Conservation (phyloP, 1,140 invertebrate genomes). For the Dreissena rostriformis region DNA sequence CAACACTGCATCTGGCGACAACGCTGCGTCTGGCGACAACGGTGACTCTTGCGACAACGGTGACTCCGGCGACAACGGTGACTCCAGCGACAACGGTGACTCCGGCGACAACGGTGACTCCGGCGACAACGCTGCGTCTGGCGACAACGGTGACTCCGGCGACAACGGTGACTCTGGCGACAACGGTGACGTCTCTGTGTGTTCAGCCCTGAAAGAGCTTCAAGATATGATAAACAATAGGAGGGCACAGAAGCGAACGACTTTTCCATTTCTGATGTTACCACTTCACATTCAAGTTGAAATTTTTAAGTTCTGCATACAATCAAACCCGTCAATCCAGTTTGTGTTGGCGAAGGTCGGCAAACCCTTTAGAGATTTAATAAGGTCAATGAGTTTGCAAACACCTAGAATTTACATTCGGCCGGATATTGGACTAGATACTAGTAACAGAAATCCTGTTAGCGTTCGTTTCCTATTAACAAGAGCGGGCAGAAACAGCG, state of each 20-base stretch:
- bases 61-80: slow-evolving; percentile 3
- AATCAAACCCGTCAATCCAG: slow-evolving; percentile 5
- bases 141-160: slow-evolving; percentile 2
- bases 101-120: slow-evolving; percentile 3
- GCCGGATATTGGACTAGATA: slow-evolving; percentile 5
- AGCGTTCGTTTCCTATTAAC: slow-evolving; percentile 28
- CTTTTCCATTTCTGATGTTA: slow-evolving; percentile 29
- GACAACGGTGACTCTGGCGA: slow-evolving; percentile 3
- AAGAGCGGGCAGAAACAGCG: slow-evolving; percentile 26
- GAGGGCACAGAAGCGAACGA: slow-evolving; percentile 21
- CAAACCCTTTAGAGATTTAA: slow-evolving; percentile 6
- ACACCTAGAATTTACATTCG: slow-evolving; percentile 6
- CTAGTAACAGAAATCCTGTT: slow-evolving; percentile 7
- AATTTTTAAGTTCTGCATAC: slow-evolving; percentile 7
- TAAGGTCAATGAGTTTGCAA: slow-evolving; percentile 3
- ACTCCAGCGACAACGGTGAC: slow-evolving; percentile 1
- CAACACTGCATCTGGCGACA: not conserved
- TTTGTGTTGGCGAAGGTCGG: slow-evolving; percentile 4
- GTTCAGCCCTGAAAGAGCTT: slow-evolving; percentile 4
- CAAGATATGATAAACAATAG: slow-evolving; percentile 28
- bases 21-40: not conserved
- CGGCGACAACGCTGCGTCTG: not conserved
- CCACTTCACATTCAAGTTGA: slow-evolving; percentile 1
- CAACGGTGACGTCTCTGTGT: slow-evolving; percentile 4
- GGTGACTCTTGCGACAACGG: not conserved